Percentiles rank a stretch among this genome's conserved stretches.
These are phyloP conservation scores for Arizona elegans DNA, from an alignment of 2,113 vertebrate genomes.

Conservation along the genomic window DNA sequence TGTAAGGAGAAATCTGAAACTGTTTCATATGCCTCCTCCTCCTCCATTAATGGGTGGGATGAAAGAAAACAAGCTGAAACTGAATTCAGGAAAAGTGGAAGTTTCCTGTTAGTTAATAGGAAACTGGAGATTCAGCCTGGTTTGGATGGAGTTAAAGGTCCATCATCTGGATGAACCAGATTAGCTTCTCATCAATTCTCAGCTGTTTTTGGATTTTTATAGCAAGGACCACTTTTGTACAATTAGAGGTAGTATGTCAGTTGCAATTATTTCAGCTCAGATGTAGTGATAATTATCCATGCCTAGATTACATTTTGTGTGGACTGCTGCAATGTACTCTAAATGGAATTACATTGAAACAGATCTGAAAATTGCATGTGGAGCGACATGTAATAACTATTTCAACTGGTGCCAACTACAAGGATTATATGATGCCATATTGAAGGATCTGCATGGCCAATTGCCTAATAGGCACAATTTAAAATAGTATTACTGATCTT, in stretches of 20 bases:
- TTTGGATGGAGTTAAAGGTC: not conserved
- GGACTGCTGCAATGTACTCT: not conserved
- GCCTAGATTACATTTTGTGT: not conserved
- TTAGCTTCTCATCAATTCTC: not conserved
- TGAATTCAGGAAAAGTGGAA: not conserved
- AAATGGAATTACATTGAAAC: not conserved
- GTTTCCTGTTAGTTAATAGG: not conserved
- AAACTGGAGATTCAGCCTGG: not conserved
- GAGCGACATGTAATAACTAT: not conserved
- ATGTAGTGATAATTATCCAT: not conserved
- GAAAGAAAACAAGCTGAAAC: not conserved
- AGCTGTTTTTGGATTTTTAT: not conserved
- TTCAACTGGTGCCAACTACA: not conserved
- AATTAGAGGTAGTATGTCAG: not conserved
- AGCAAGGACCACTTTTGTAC: not conserved
- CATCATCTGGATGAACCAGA: not conserved
- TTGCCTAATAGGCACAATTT: not conserved
- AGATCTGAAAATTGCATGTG: not conserved
- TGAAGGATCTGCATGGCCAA: not conserved
- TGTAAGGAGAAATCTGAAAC: not conserved
- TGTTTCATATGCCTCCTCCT: not conserved
- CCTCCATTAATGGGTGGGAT: not conserved
- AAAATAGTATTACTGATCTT: not conserved
- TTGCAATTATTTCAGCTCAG: not conserved
- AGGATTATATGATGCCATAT: not conserved